phyloP scores from a whole-genome alignment of 2,888 invertebrate species.

The Andrena camellia region DNA sequence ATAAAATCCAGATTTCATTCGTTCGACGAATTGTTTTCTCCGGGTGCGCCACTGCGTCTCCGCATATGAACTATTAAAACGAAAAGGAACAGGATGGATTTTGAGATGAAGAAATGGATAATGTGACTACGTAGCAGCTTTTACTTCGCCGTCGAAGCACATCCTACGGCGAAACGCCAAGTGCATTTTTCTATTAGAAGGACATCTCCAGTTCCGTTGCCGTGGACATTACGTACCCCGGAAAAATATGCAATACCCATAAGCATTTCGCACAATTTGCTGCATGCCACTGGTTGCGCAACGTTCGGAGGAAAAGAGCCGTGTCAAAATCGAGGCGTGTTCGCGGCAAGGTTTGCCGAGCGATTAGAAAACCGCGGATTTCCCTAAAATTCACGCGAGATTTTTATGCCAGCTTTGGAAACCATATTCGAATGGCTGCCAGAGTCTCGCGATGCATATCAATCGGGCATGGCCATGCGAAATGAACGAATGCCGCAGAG shows the following conservation, averaged over 20 bases:
- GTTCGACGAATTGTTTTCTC: no score
- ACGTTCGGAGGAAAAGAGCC: slow-evolving; percentile 10
- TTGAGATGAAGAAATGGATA: neutral
- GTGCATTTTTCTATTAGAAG: slow-evolving; percentile 28
- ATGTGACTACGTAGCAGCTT: neutral
- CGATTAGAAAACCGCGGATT: neutral
- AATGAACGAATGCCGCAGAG: slow-evolving; percentile 30
- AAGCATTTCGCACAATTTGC: slow-evolving; percentile 29
- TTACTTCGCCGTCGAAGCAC: slow-evolving; percentile 4
- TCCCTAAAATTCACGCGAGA: neutral
- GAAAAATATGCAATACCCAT: slow-evolving; percentile 24
- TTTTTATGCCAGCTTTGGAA: neutral
- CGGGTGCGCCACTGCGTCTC: no score
- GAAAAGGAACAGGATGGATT: neutral
- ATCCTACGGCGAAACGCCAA: slow-evolving; percentile 2
- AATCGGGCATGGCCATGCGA: slow-evolving; percentile 29
- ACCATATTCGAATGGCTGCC: slow-evolving; percentile 1
- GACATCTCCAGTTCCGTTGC: slow-evolving; percentile 37
- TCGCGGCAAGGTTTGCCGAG: neutral
- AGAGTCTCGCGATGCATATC: slow-evolving; percentile 19
- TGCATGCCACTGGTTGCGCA: slow-evolving; percentile 30
- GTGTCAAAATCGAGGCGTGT: slow-evolving; percentile 5
- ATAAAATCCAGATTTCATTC: no score
- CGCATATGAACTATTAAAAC: neutral
- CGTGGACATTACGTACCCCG: slow-evolving; percentile 43